A percentile compares a stretch with the other conserved stretches of the same genome.
Evolutionary conservation across 2,888 invertebrate species (phyloP).

Genomic region (Heteromyza rotundicornis): DNA sequence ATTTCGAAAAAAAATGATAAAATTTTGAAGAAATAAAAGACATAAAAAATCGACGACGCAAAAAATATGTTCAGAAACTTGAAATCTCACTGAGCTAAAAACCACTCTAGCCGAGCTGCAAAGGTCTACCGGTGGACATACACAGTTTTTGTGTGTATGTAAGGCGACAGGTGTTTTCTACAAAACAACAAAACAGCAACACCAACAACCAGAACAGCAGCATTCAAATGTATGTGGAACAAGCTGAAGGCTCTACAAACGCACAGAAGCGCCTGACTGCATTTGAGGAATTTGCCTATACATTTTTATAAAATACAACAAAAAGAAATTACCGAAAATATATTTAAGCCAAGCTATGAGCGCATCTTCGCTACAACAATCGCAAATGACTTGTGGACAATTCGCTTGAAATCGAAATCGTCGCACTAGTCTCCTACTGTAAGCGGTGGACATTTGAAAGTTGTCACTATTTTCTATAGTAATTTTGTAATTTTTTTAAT

Average conservation of each 20-base stretch:
- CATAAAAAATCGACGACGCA: conserved; percentile 11
- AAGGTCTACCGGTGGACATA: conserved; percentile 61
- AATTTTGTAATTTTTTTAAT: too few species aligned
- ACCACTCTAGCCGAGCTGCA: conserved; percentile 28
- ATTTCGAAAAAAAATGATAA: background rate
- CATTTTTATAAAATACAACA: too few species aligned
- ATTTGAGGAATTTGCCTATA: too few species aligned
- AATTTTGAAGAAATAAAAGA: background rate
- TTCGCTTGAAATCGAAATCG: too few species aligned
- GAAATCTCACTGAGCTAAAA: conserved; percentile 27
- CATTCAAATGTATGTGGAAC: background rate
- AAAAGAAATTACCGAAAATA: too few species aligned
- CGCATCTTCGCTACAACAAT: too few species aligned
- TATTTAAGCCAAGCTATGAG: too few species aligned
- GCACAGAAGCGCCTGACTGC: background rate
- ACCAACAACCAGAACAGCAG: conserved; percentile 8
- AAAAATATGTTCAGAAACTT: conserved; percentile 11
- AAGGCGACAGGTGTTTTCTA: conserved; percentile 61
- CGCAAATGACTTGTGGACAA: too few species aligned
- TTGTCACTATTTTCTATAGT: too few species aligned
- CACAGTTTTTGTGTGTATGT: conserved; percentile 60
- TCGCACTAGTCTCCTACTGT: too few species aligned
- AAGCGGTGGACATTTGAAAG: conserved; percentile 10
- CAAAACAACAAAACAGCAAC: conserved; percentile 30
- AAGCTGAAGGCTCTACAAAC: background rate